These are phyloP conservation scores for Sebastes cheni DNA, from an alignment of 2,797 vertebrate genomes.

Conservation along the genomic window DNA sequence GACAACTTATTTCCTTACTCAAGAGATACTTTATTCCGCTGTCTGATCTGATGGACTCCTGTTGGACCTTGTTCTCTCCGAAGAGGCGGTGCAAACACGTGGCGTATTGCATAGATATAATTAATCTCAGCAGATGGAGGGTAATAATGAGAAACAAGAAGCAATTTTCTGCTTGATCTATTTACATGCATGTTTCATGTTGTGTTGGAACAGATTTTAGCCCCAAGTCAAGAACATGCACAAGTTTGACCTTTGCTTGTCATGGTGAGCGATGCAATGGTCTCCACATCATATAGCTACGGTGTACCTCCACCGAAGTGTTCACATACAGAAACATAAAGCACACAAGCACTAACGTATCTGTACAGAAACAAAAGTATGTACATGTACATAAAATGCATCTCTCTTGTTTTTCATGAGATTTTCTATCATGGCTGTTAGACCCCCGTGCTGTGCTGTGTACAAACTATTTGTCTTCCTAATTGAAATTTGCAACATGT, in stretches of 20 bases:
- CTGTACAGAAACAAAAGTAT: neutral
- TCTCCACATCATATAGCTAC: neutral
- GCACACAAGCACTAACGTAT: neutral
- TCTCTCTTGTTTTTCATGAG: neutral
- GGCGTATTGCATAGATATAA: neutral
- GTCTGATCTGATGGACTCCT: slow-evolving; percentile 14
- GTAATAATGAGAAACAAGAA: slow-evolving; percentile 28
- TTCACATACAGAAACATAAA: neutral
- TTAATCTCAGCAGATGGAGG: slow-evolving; percentile 12
- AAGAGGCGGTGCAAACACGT: neutral
- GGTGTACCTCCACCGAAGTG: neutral
- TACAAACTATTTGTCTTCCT: neutral
- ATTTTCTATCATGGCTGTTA: neutral
- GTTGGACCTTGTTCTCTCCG: neutral
- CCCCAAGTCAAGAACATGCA: slow-evolving; percentile 5
- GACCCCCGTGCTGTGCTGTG: too few relatives aligned
- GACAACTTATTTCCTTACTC: slow-evolving; percentile 19
- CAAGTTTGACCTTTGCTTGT: neutral
- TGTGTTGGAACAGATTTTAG: slow-evolving; percentile 16
- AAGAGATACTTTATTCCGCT: neutral
- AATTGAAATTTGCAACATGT: neutral
- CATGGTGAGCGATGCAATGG: neutral
- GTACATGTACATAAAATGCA: neutral
- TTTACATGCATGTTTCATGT: slow-evolving; percentile 4
- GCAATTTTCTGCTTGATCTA: slow-evolving; percentile 51